Conservation (phyloP, 2,888 invertebrate genomes). For the Deroplatys truncata region DNA sequence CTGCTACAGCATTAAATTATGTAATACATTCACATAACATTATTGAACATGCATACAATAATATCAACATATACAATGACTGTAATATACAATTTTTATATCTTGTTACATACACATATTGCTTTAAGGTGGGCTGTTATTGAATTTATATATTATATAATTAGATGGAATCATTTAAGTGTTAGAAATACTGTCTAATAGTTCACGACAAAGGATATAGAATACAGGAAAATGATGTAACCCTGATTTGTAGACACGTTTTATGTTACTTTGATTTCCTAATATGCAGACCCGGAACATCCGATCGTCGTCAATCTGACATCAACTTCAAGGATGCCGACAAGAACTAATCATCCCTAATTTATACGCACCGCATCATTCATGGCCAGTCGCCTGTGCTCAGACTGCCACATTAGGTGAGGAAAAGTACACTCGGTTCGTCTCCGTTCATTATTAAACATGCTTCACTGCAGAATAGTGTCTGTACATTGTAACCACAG, state of each 20-base stretch:
- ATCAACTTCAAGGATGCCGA: background rate
- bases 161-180: too few relatives aligned
- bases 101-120: too few relatives aligned
- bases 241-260: background rate
- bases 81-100: too few relatives aligned
- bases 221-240: too few relatives aligned
- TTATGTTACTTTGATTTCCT: background rate
- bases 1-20: too few relatives aligned
- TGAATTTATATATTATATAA: too few relatives aligned
- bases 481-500: background rate
- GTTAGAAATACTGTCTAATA: too few relatives aligned
- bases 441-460: background rate
- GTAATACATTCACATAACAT: too few relatives aligned
- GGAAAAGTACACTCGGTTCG: background rate
- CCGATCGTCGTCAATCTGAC: background rate
- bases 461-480: background rate
- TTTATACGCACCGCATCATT: background rate
- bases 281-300: background rate
- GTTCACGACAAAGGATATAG: too few relatives aligned
- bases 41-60: too few relatives aligned
- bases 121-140: too few relatives aligned
- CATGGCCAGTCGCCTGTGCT: background rate
- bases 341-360: background rate
- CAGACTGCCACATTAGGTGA: background rate
- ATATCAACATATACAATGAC: too few relatives aligned